Percentiles rank a stretch among this genome's conserved stretches.
phyloP scores from a whole-genome alignment of 2,797 vertebrate species.

The Sebastes jordani region DNA sequence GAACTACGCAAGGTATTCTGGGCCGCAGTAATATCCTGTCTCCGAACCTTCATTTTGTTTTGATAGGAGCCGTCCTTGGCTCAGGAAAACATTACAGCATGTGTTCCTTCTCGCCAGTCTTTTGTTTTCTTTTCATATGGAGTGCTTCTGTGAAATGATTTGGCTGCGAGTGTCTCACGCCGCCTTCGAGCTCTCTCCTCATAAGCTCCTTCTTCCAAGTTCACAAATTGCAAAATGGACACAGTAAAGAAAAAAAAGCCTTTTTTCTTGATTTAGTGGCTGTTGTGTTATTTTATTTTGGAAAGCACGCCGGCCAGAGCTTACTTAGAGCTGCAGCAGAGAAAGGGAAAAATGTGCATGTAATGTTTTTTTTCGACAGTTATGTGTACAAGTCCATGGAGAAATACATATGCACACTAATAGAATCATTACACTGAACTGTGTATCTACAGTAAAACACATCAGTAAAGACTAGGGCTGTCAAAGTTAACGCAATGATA shows the following conservation, averaged over 20 bases:
- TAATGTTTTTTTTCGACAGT: not conserved
- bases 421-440: not conserved
- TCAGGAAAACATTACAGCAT: conserved; percentile 27
- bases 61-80: conserved; percentile 24
- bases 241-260: not conserved
- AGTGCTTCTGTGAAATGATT: conserved; percentile 40
- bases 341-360: not conserved
- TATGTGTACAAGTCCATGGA: not conserved
- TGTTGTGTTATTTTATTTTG: conserved; percentile 14
- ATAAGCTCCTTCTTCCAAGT: conserved; percentile 33
- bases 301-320: conserved; percentile 4
- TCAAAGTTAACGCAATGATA: too few species aligned
- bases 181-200: conserved; percentile 37
- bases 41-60: conserved; percentile 30
- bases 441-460: not conserved
- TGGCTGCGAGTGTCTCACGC: conserved; percentile 27
- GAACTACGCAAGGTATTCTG: not conserved
- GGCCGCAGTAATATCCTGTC: conserved; percentile 36
- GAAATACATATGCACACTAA: not conserved
- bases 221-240: conserved; percentile 43
- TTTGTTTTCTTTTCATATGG: conserved; percentile 58
- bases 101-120: conserved; percentile 27
- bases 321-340: conserved; percentile 1
- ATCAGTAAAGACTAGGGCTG: too few species aligned
- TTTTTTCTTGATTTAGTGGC: not conserved